Evolutionary conservation across 2,888 invertebrate genomes (phyloP).

Genomic region (Pristionchus japonicus): DNA sequence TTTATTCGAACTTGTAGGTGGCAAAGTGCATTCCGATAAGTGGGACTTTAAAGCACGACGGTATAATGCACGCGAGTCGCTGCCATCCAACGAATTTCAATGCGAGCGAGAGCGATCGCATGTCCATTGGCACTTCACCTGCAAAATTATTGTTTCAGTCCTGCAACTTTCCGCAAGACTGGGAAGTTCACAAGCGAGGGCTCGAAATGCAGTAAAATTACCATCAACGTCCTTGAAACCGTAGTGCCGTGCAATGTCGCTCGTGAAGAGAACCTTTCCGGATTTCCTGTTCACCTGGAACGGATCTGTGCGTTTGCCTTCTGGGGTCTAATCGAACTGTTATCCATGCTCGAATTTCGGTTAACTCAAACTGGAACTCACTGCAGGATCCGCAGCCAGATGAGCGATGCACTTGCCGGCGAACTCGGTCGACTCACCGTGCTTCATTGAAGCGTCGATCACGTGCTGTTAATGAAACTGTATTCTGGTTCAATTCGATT

Average conservation of each 20-base stretch:
- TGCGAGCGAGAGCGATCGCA: neutral
- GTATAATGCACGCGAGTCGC: neutral
- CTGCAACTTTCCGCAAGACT: no score
- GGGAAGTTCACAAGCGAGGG: no score
- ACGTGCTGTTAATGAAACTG: neutral
- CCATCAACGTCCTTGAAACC: slow-evolving; percentile 76
- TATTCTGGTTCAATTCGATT: neutral
- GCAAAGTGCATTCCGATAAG: slow-evolving; percentile 4
- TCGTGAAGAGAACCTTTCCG: slow-evolving; percentile 74
- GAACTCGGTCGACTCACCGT: slow-evolving; percentile 67
- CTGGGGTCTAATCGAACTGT: no score
- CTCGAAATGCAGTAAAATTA: neutral
- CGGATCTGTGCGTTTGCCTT: no score
- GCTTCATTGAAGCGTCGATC: slow-evolving; percentile 46
- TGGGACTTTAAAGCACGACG: neutral
- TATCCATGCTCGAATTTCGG: no score
- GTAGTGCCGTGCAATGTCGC: slow-evolving; percentile 76
- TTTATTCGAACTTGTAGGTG: slow-evolving; percentile 16
- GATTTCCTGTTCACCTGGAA: slow-evolving; percentile 70
- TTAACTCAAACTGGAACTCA: no score
- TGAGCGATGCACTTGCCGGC: slow-evolving; percentile 68
- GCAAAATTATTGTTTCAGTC: neutral
- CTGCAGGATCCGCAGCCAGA: slow-evolving; percentile 72
- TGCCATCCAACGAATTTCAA: slow-evolving; percentile 27
- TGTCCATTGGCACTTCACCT: slow-evolving; percentile 15